Percentiles rank a stretch among this genome's conserved stretches.
These are phyloP conservation scores for Thymelicus sylvestris DNA, from an alignment of 2,888 invertebrate species.

Conservation along the genomic window DNA sequence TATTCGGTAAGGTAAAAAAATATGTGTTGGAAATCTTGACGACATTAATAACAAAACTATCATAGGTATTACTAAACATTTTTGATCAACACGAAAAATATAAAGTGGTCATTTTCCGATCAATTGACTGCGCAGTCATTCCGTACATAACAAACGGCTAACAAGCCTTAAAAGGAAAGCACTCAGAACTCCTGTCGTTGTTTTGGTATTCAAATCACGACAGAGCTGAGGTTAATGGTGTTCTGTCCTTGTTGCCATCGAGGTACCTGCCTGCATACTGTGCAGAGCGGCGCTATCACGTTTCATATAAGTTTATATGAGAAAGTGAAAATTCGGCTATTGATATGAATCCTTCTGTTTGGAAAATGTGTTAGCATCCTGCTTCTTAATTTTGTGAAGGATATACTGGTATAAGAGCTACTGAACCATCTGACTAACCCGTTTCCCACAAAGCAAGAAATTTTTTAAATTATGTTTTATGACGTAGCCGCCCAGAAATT, in stretches of 20 bases:
- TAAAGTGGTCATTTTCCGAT: slow-evolving; percentile 12
- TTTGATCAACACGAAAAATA: not conserved
- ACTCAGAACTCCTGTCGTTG: slow-evolving; percentile 50
- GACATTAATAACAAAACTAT: too few relatives aligned
- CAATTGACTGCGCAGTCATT: slow-evolving; percentile 28
- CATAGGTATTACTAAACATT: not conserved
- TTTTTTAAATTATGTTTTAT: too few relatives aligned
- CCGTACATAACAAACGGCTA: slow-evolving; percentile 39
- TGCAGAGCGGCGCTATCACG: slow-evolving; percentile 39
- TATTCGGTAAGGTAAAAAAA: too few relatives aligned
- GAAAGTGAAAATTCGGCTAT: not conserved
- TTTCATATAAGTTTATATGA: slow-evolving; percentile 17
- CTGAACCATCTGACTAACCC: too few relatives aligned
- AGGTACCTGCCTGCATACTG: slow-evolving; percentile 43
- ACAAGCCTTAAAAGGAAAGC: slow-evolving; percentile 59
- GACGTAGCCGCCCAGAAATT: too few relatives aligned
- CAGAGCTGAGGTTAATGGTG: slow-evolving; percentile 67
- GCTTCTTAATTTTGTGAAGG: too few relatives aligned
- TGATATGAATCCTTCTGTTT: slow-evolving; percentile 38
- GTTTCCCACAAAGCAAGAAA: too few relatives aligned
- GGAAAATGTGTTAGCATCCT: too few relatives aligned
- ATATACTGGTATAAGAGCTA: too few relatives aligned
- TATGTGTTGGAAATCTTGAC: too few relatives aligned
- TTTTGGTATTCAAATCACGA: slow-evolving; percentile 79
- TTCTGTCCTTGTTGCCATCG: slow-evolving; percentile 47